Percentiles rank a stretch among this genome's conserved stretches.
Evolutionary conservation across 2,113 vertebrate genomes (phyloP).

Genomic region (Nyctibius bracteatus): DNA sequence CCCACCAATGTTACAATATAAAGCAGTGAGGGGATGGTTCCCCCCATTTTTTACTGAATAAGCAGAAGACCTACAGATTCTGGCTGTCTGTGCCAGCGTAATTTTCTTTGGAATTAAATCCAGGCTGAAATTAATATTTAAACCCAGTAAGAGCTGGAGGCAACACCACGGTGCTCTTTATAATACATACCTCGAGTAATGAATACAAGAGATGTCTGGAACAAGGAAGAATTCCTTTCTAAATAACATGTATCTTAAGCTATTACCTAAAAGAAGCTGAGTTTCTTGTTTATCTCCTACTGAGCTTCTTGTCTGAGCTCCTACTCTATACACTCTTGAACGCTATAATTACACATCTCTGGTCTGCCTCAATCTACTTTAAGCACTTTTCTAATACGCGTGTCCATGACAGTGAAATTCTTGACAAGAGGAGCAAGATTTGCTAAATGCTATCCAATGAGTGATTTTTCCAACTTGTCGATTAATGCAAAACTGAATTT

Average conservation of each 20-base stretch:
- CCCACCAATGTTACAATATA: background rate
- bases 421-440: background rate
- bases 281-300: background rate
- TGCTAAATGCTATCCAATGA: background rate
- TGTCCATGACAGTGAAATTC: background rate
- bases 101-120: conserved; percentile 11
- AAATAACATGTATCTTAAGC: background rate
- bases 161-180: background rate
- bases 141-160: background rate
- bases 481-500: background rate
- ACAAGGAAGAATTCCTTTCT: background rate
- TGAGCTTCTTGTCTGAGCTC: background rate
- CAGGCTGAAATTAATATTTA: background rate
- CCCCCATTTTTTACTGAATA: background rate
- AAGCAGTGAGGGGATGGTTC: background rate
- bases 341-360: background rate
- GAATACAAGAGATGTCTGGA: background rate
- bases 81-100: background rate
- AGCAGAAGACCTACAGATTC: background rate
- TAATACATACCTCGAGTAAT: background rate
- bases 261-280: background rate
- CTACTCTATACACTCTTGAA: background rate
- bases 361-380: background rate
- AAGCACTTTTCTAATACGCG: accelerated
- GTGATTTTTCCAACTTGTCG: background rate